Conservation (phyloP, 2,797 vertebrate genomes). For the Propithecus deckenii region DNA sequence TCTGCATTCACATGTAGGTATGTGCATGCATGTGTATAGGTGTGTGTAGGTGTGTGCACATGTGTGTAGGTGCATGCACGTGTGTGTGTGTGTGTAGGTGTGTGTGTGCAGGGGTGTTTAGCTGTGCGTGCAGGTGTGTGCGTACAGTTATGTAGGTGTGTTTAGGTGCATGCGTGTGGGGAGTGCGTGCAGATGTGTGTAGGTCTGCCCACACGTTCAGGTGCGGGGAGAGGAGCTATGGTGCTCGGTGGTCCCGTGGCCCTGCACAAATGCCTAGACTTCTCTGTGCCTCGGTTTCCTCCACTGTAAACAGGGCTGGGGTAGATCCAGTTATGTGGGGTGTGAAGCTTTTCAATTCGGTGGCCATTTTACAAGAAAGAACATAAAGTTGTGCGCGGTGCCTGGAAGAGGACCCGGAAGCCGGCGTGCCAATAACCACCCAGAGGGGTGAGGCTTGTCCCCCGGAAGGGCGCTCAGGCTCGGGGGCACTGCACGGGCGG, state of each 20-base stretch:
- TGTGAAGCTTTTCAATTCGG: no score
- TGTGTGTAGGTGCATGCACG: not conserved
- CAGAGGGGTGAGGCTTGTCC: not conserved
- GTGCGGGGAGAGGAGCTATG: not conserved
- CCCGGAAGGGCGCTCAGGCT: rapidly evolving
- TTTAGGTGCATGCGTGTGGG: not conserved
- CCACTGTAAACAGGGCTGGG: no score
- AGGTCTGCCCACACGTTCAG: no score
- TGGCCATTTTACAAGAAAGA: not conserved
- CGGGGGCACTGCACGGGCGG: not conserved
- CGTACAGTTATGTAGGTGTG: not conserved
- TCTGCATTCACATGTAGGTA: not conserved
- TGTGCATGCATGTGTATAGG: no score
- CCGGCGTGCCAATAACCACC: not conserved
- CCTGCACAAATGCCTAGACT: rapidly evolving
- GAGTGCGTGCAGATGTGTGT: not conserved
- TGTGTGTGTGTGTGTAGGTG: not conserved
- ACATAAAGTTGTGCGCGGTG: not conserved
- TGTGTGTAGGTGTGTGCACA: no score
- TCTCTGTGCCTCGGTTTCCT: not conserved
- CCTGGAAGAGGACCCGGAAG: not conserved
- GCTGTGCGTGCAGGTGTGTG: no score
- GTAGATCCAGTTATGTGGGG: rapidly evolving
- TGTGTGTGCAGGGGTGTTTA: no score
- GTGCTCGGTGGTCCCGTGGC: rapidly evolving